phyloP scores from a whole-genome alignment of 2,797 vertebrate species.

The Knipowitschia caucasica region DNA sequence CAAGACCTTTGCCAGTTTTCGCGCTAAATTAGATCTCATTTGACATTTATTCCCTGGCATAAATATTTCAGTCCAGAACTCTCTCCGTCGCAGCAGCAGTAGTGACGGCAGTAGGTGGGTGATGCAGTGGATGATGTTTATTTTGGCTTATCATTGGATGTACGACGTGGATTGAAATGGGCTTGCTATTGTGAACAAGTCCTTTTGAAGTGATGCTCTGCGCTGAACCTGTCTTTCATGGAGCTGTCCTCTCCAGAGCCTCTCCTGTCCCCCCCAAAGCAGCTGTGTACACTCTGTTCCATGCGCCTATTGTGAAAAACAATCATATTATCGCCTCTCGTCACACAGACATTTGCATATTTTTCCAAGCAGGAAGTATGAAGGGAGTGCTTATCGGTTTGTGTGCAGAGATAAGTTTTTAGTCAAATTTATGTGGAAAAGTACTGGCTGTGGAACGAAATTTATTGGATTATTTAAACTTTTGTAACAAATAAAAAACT shows the following conservation, averaged over 20 bases:
- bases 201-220: constrained; percentile 81
- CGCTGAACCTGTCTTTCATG: constrained; percentile 72
- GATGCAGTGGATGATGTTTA: constrained; percentile 59
- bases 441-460: too few species aligned
- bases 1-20: constrained; percentile 56
- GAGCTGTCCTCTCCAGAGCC: constrained; percentile 56
- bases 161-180: constrained; percentile 65
- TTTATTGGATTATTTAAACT: too few species aligned
- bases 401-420: constrained; percentile 24
- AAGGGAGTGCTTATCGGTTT: constrained; percentile 33
- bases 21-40: constrained; percentile 70
- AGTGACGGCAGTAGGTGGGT: constrained; percentile 28
- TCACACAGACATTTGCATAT: constrained; percentile 45
- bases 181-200: constrained; percentile 73
- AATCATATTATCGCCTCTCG: constrained; percentile 56
- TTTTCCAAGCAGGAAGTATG: constrained; percentile 38
- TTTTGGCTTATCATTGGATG: constrained; percentile 72
- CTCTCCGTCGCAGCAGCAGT: constrained; percentile 23
- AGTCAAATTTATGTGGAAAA: too few species aligned
- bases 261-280: constrained; percentile 50
- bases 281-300: constrained; percentile 65
- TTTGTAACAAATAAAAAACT: too few species aligned
- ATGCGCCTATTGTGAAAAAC: constrained; percentile 47
- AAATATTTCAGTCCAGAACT: constrained; percentile 70
- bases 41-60: constrained; percentile 72